Evolutionary conservation across 2,888 invertebrate species (phyloP).

Genomic region (Agrotis clavis): DNA sequence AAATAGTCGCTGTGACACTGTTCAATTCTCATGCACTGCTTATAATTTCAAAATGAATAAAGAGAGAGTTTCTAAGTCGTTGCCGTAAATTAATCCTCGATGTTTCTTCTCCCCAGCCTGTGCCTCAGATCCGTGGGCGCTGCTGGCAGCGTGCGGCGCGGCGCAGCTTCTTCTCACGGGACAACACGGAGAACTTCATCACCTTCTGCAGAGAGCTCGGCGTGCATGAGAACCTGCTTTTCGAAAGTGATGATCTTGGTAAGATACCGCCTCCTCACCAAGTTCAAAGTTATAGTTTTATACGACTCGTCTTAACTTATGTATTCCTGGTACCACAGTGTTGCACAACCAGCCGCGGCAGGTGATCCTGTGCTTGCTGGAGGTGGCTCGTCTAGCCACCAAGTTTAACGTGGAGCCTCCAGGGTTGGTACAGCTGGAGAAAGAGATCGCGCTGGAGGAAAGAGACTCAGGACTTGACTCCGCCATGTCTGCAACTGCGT

Average conservation of each 20-base stretch:
- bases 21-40: no score
- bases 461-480: constrained; percentile 92
- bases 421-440: constrained; percentile 95
- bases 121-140: constrained; percentile 94
- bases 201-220: constrained; percentile 96
- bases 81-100: background rate
- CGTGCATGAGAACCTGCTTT: constrained; percentile 96
- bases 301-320: background rate
- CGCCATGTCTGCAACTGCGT: constrained; percentile 92
- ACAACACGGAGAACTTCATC: constrained; percentile 97
- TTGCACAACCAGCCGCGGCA: constrained; percentile 96
- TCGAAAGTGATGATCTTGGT: constrained; percentile 98
- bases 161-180: constrained; percentile 96
- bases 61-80: no score
- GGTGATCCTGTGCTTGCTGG: constrained; percentile 96
- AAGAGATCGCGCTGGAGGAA: constrained; percentile 96
- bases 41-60: no score
- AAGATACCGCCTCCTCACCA: constrained; percentile 48
- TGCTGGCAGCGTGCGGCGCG: constrained; percentile 96
- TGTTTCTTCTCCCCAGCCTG: constrained; percentile 69
- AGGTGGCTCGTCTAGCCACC: constrained; percentile 95
- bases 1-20: no score
- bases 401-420: constrained; percentile 96
- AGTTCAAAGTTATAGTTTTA: background rate
- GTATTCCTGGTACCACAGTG: constrained; percentile 83